A percentile compares a stretch with the other conserved stretches of the same genome.
Evolutionary conservation across 2,888 invertebrate genomes (phyloP).

Genomic region (Neoaliturus tenellus): DNA sequence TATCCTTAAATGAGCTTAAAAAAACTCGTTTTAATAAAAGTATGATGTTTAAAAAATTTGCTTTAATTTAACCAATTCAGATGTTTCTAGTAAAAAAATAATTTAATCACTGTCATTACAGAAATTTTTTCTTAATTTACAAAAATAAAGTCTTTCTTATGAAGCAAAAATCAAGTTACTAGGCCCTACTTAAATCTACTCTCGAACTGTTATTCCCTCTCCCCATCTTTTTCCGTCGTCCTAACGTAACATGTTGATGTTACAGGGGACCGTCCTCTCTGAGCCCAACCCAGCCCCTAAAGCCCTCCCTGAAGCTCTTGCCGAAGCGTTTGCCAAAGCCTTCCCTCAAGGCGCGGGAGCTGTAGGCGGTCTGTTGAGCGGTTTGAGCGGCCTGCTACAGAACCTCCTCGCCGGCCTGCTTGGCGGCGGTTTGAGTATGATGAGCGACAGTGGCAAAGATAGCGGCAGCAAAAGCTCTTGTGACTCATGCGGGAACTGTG

Average conservation of each 20-base stretch:
- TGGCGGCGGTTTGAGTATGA: not conserved
- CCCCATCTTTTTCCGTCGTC: too few species aligned
- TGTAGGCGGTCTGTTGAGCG: not conserved
- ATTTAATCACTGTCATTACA: too few species aligned
- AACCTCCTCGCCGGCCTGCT: constrained; percentile 17
- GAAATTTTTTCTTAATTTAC: too few species aligned
- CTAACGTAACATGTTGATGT: not conserved
- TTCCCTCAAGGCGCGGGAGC: not conserved
- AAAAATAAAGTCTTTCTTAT: too few species aligned
- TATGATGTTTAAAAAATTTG: too few species aligned
- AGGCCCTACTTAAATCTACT: too few species aligned
- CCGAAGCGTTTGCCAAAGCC: constrained; percentile 36
- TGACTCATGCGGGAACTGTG: not conserved
- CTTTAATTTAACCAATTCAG: too few species aligned
- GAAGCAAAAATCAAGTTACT: too few species aligned
- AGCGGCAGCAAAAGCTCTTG: not conserved
- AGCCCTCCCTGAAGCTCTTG: constrained; percentile 28
- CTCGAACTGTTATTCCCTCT: too few species aligned
- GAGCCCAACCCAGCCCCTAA: constrained; percentile 27
- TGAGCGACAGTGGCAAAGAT: not conserved
- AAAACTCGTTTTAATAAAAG: too few species aligned
- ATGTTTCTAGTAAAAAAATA: too few species aligned
- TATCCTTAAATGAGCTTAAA: too few species aligned
- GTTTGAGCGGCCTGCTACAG: not conserved
- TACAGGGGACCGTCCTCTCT: constrained; percentile 14